phyloP scores from a whole-genome alignment of 2,888 invertebrate genomes.

The Pediacus dermestoides region DNA sequence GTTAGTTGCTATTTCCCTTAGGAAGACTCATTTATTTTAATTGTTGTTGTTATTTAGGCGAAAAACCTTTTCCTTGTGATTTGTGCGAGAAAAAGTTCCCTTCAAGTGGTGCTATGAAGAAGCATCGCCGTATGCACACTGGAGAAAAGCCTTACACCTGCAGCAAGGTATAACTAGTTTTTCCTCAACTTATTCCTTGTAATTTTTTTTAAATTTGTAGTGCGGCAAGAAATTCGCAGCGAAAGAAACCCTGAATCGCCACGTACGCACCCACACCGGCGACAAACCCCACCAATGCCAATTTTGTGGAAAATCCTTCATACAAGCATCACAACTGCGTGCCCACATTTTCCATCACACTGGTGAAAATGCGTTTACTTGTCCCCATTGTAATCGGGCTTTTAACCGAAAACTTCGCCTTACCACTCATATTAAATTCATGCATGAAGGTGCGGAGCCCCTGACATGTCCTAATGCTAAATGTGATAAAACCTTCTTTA shows the following conservation, averaged over 20 bases:
- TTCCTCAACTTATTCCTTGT: background rate
- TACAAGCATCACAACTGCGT: constrained; percentile 72
- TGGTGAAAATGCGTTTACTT: constrained; percentile 64
- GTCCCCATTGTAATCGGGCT: constrained; percentile 56
- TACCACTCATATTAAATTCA: constrained; percentile 59
- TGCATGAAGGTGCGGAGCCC: constrained; percentile 62
- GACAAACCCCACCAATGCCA: constrained; percentile 61
- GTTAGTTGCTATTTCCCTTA: too few relatives aligned
- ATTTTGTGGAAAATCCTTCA: constrained; percentile 75
- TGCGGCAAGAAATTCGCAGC: constrained; percentile 76
- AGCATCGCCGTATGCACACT: constrained; percentile 61
- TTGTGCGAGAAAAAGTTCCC: constrained; percentile 70
- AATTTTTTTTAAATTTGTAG: constrained; percentile 49
- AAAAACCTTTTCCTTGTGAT: constrained; percentile 65
- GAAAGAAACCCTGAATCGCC: constrained; percentile 64
- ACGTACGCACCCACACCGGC: constrained; percentile 53
- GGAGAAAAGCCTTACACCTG: constrained; percentile 60
- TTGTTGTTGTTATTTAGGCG: constrained; percentile 36
- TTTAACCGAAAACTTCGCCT: constrained; percentile 50
- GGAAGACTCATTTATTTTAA: constrained; percentile 2
- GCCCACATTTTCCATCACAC: constrained; percentile 76
- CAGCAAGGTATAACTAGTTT: constrained; percentile 34
- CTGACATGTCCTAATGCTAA: constrained; percentile 51
- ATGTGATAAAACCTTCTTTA: constrained; percentile 59
- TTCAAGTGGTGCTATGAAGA: constrained; percentile 71